These are phyloP conservation scores for Torymus auratus DNA, from an alignment of 2,888 invertebrate species.

Conservation along the genomic window DNA sequence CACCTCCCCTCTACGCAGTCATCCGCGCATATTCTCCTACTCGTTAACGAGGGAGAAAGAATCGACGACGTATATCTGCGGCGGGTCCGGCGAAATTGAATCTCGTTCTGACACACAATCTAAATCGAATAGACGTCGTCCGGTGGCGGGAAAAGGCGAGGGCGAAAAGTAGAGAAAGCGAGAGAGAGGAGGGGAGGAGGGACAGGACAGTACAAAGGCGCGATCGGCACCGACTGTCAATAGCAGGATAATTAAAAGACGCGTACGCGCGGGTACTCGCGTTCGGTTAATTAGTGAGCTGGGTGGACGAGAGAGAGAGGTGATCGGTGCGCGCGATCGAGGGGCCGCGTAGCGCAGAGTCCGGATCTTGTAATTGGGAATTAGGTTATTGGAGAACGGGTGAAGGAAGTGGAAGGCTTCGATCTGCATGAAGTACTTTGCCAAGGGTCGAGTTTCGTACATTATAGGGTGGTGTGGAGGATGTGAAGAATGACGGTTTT, in stretches of 20 bases:
- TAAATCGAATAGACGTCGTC: constrained; percentile 56
- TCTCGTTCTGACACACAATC: constrained; percentile 60
- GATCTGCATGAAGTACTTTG: too few species aligned
- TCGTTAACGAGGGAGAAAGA: constrained; percentile 18
- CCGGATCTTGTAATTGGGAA: too few species aligned
- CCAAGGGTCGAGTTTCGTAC: too few species aligned
- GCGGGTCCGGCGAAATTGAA: constrained; percentile 55
- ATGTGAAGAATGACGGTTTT: too few species aligned
- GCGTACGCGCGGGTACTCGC: background rate
- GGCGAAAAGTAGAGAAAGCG: constrained; percentile 18
- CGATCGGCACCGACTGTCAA: constrained; percentile 44
- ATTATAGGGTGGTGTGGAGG: too few species aligned
- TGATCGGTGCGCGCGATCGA: background rate
- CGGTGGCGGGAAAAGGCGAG: background rate
- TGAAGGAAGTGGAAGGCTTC: too few species aligned
- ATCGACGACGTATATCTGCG: constrained; percentile 48
- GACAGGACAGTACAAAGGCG: constrained; percentile 13
- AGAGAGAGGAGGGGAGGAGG: background rate
- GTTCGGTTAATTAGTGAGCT: constrained; percentile 48
- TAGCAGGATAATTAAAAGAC: constrained; percentile 55
- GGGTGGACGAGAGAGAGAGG: background rate
- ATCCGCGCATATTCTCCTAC: background rate
- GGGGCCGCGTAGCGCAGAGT: too few species aligned
- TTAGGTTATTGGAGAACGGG: too few species aligned
- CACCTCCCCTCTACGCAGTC: background rate